Base-by-base conservation (phyloP, 2,113 vertebrate species). In the Mobula birostris region DNA sequence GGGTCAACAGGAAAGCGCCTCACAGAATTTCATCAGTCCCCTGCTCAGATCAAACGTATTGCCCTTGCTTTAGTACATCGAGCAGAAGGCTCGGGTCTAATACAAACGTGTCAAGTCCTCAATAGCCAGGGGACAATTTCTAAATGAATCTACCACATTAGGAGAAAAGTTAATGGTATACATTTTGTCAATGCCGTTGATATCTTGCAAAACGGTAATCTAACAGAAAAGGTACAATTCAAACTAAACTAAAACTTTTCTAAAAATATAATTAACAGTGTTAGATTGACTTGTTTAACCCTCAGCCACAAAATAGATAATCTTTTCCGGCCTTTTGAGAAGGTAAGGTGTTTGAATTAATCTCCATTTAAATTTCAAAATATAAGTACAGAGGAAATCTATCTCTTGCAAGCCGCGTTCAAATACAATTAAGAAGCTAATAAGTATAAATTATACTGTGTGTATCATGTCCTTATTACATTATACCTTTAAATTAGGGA, bases 211-310 rank as follows among this genome's bases (percentile, higher is more conserved):
- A 29, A 32, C 66, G 29, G 5, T 15, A 32, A 90, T 90, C 61
- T 36, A 90, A 19, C 63, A 36, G 63, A 14, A 90, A 19, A 15
- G 66, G 21, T 66, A 32, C 66, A 90, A 66, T 66, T 90, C 61
- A 90, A 90, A 68, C n/a, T 90, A 17, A 90, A 66, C 29, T 19
- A 2, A 24, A 66, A 88, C 85, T 88, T 66, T 88, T 29, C 21
- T 7, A 32, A 61, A 19, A 68, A 79, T 32, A 79, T 36, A 32
- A 90, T 90, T 74, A 74, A 19, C 29, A 68, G 66, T 90, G 61
- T 66, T n/a, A 90, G n/a, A 32, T 88, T 90, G n/a, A 14, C 83
- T 66, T 90, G 63, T 90, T 90, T 66, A 32, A 66, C 85, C 61
- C 61, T 17, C 29, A 66, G 29, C 29, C 61, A 24, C n/a, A 63